Conservation (phyloP, 2,888 invertebrate genomes). For the Agonopterix alstromeriana region DNA sequence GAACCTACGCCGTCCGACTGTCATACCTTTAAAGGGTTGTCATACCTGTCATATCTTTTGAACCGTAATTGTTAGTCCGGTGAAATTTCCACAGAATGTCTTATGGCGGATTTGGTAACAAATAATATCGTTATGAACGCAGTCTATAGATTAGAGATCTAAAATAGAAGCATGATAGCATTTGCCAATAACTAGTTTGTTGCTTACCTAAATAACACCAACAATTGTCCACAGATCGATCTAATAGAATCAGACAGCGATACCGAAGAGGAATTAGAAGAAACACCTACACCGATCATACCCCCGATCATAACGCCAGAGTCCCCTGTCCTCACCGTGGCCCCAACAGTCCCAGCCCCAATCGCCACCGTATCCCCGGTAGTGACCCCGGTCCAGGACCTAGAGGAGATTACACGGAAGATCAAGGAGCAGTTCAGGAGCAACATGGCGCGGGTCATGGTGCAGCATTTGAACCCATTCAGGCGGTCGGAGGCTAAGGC, state of each 20-base stretch:
- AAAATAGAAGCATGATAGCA: no score
- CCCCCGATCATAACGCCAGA: not conserved
- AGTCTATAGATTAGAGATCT: no score
- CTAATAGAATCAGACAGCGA: conserved; percentile 57
- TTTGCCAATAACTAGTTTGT: not conserved
- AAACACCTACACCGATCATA: conserved; percentile 9
- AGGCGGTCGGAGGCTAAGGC: conserved; percentile 88
- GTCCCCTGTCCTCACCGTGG: not conserved
- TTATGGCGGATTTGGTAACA: no score
- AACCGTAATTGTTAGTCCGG: no score
- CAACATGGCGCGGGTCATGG: conserved; percentile 88
- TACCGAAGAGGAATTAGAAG: conserved; percentile 30
- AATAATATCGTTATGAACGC: no score
- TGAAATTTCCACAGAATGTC: no score
- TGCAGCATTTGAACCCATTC: conserved; percentile 91
- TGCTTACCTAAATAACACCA: not conserved
- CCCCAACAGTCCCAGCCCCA: not conserved
- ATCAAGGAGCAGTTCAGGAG: conserved; percentile 85
- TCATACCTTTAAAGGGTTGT: no score
- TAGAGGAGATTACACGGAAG: conserved; percentile 77
- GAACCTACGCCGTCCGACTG: no score
- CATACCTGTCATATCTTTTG: no score
- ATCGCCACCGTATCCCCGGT: not conserved
- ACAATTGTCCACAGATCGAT: conserved; percentile 41
- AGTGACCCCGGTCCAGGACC: conserved; percentile 21